These are phyloP conservation scores for Nematopogon swammerdamellus DNA, from an alignment of 2,888 invertebrate genomes.

Conservation along the genomic window DNA sequence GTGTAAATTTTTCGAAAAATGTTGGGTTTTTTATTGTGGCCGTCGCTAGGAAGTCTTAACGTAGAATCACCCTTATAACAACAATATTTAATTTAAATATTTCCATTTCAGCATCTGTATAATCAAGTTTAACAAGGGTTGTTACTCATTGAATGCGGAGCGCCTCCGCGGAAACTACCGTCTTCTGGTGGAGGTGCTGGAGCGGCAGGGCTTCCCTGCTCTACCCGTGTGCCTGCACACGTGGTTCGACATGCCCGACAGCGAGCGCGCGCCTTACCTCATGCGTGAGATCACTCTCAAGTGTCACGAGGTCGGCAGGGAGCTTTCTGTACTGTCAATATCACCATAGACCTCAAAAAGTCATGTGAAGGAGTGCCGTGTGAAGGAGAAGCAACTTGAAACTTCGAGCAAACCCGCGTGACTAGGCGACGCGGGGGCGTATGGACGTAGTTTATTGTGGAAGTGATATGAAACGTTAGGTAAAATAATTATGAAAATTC, in stretches of 20 bases:
- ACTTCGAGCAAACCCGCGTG: no score
- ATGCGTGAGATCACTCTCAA: slow-evolving; percentile 49
- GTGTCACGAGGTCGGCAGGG: slow-evolving; percentile 48
- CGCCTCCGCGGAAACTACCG: slow-evolving; percentile 49
- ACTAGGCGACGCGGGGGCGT: no score
- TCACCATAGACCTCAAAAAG: no score
- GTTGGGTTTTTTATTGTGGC: no score
- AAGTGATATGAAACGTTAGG: no score
- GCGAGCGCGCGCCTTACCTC: slow-evolving; percentile 62
- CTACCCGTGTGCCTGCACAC: slow-evolving; percentile 49
- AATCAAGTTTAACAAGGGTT: slow-evolving; percentile 44
- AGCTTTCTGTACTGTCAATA: slow-evolving; percentile 13
- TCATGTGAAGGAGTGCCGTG: no score
- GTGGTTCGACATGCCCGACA: slow-evolving; percentile 52
- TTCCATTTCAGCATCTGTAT: slow-evolving; percentile 54
- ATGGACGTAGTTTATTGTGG: no score
- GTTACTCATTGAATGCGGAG: slow-evolving; percentile 59
- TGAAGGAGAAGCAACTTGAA: no score
- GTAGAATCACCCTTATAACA: background rate
- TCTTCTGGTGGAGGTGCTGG: slow-evolving; percentile 52
- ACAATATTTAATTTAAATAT: slow-evolving; percentile 1
- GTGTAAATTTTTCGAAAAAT: no score
- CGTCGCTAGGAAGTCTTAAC: no score
- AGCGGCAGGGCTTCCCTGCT: slow-evolving; percentile 51
- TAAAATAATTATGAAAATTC: no score